A percentile compares a stretch with the other conserved stretches of the same genome.
Conservation (phyloP, 1,140 invertebrate genomes). For the Lordiphosa collinella region DNA sequence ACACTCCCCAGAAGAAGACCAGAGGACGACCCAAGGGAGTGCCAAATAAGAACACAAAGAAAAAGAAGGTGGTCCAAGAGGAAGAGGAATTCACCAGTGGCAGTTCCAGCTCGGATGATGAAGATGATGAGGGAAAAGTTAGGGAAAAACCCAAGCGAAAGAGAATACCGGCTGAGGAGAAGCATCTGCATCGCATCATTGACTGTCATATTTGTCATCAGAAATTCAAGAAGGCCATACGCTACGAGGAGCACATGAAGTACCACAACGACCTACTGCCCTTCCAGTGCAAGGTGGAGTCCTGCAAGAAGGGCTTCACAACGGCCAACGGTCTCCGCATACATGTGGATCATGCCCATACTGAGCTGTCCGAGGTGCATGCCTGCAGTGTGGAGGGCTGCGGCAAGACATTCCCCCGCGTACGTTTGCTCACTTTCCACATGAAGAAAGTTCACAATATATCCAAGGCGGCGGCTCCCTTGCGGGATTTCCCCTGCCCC, state of each 20-base stretch:
- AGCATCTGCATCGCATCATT: constrained; percentile 53
- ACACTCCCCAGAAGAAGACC: constrained; percentile 28
- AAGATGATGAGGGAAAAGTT: constrained; percentile 25
- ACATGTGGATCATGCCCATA: constrained; percentile 69
- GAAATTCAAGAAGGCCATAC: constrained; percentile 69
- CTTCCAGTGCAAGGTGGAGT: constrained; percentile 68
- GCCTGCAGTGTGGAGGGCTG: constrained; percentile 68
- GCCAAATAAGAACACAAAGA: constrained; percentile 2
- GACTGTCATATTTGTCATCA: constrained; percentile 76
- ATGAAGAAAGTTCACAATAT: constrained; percentile 73
- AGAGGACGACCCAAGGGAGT: constrained; percentile 15
- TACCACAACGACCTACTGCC: constrained; percentile 72
- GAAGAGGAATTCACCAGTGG: constrained; percentile 34
- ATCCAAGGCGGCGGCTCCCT: constrained; percentile 32
- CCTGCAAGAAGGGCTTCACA: constrained; percentile 68
- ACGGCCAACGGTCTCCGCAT: constrained; percentile 65
- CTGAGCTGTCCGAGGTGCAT: constrained; percentile 61
- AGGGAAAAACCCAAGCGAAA: constrained; percentile 55
- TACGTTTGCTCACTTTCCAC: constrained; percentile 66
- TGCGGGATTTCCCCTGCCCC: constrained; percentile 58
- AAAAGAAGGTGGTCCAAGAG: constrained; percentile 6
- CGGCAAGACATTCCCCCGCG: constrained; percentile 58
- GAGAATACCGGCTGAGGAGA: constrained; percentile 48
- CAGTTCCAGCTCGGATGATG: constrained; percentile 29
- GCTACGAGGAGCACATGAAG: constrained; percentile 74